These are phyloP conservation scores for Rhagologus leucostigma DNA, from an alignment of 2,113 vertebrate species.

Conservation along the genomic window DNA sequence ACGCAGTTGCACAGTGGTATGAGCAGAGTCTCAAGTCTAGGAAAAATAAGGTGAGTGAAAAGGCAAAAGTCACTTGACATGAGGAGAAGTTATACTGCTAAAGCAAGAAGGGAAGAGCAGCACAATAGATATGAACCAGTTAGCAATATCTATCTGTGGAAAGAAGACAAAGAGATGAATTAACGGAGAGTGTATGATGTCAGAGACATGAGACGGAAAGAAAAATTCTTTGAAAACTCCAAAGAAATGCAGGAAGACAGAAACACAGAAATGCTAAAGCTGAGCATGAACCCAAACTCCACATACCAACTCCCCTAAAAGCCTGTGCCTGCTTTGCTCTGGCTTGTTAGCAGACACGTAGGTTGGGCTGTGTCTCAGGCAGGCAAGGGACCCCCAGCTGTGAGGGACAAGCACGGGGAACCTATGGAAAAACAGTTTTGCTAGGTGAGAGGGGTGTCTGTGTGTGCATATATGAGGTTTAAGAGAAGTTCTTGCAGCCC, in stretches of 20 bases:
- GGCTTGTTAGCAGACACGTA: rapidly evolving
- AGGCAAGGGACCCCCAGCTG: background rate
- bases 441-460: background rate
- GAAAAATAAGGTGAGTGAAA: background rate
- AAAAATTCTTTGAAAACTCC: background rate
- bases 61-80: background rate
- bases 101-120: background rate
- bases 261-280: background rate
- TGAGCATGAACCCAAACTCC: background rate
- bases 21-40: background rate
- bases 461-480: background rate
- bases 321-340: background rate
- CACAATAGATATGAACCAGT: background rate
- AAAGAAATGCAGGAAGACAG: background rate
- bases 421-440: background rate
- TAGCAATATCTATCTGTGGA: background rate
- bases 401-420: background rate
- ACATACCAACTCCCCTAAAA: background rate
- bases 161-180: background rate
- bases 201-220: background rate
- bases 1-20: background rate
- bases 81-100: background rate
- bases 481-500: background rate
- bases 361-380: background rate
- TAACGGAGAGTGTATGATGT: background rate